These are phyloP conservation scores for Drosophila putrida DNA, from an alignment of 2,888 invertebrate genomes.

Conservation along the genomic window DNA sequence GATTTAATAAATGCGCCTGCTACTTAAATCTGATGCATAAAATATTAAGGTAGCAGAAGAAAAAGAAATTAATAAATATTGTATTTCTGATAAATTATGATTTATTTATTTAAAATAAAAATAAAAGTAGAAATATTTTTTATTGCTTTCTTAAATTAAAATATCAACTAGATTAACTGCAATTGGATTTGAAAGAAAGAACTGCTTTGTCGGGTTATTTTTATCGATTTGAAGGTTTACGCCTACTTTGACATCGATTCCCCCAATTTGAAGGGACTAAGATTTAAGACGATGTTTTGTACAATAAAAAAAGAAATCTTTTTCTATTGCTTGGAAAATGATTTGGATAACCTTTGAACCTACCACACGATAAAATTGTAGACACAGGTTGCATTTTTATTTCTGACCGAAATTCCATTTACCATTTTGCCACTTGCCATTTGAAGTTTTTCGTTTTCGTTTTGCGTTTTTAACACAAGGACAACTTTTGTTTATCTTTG, in stretches of 20 bases:
- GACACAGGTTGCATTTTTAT: conserved; percentile 1
- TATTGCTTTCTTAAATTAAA: no score
- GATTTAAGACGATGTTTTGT: neutral
- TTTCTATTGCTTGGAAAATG: conserved; percentile 8
- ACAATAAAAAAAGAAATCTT: neutral
- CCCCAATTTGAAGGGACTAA: neutral
- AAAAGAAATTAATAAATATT: no score
- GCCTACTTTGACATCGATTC: neutral
- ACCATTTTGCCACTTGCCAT: neutral
- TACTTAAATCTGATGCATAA: no score
- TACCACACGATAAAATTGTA: neutral
- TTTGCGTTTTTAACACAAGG: conserved; percentile 22
- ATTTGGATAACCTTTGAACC: neutral
- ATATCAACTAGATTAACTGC: no score
- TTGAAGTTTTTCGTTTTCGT: neutral
- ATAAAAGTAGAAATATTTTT: no score
- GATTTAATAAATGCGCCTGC: neutral
- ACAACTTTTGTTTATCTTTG: conserved; percentile 58
- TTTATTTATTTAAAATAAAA: no score
- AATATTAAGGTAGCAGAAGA: no score
- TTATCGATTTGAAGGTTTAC: no score
- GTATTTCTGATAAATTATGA: no score
- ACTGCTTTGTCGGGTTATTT: no score
- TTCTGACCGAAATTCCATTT: neutral
- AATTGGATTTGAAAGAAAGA: no score